These are phyloP conservation scores for Aspiorhynchus laticeps DNA, from an alignment of 2,113 vertebrate genomes.

Conservation along the genomic window DNA sequence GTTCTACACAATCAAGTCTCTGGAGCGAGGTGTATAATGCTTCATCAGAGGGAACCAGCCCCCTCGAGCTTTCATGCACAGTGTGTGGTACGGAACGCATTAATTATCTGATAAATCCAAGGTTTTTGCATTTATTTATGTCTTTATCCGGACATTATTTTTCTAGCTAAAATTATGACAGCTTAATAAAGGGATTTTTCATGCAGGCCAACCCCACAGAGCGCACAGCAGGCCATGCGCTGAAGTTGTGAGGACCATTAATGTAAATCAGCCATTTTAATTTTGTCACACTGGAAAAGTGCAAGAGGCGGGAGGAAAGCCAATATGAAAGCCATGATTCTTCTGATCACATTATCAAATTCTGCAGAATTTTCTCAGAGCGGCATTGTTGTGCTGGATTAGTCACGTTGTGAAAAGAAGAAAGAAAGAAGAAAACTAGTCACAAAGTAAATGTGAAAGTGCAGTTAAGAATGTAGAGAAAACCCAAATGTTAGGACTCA, in stretches of 20 bases:
- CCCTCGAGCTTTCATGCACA: slow-evolving; percentile 44
- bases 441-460: background rate
- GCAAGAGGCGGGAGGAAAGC: slow-evolving; percentile 25
- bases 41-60: slow-evolving; percentile 49
- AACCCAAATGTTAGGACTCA: background rate
- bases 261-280: slow-evolving; percentile 68
- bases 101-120: slow-evolving; percentile 56
- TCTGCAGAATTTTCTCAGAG: background rate
- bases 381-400: background rate
- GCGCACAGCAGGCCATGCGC: slow-evolving; percentile 55
- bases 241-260: slow-evolving; percentile 61
- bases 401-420: background rate
- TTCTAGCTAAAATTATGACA: slow-evolving; percentile 60
- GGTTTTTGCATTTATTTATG: slow-evolving; percentile 37
- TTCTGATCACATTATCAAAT: slow-evolving; percentile 20
- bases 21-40: slow-evolving; percentile 42
- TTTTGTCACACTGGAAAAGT: slow-evolving; percentile 58
- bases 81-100: slow-evolving; percentile 48
- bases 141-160: slow-evolving; percentile 50
- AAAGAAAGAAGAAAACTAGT: background rate
- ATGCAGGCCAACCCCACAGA: slow-evolving; percentile 55
- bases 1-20: slow-evolving; percentile 46
- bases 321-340: slow-evolving; percentile 15
- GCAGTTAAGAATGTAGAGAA: background rate
- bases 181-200: slow-evolving; percentile 65